phyloP scores from a whole-genome alignment of 2,888 invertebrate species.

The Brachyptera putata region DNA sequence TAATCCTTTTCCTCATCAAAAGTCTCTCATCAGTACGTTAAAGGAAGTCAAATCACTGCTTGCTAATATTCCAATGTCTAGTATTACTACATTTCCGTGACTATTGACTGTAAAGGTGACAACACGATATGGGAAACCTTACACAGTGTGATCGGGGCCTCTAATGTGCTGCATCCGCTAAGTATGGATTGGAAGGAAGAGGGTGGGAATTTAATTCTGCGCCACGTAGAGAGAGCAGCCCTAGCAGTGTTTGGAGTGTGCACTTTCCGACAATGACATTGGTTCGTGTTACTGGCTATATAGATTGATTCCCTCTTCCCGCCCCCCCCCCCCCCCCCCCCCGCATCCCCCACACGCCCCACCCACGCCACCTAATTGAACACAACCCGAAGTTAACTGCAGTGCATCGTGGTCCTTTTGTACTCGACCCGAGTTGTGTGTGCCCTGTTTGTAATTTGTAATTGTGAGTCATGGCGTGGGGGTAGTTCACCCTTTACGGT shows the following conservation, averaged over 20 bases:
- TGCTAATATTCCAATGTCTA: too few relatives aligned
- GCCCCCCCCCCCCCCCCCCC: neutral
- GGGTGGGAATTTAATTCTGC: neutral
- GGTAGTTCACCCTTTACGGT: neutral
- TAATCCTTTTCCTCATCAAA: too few relatives aligned
- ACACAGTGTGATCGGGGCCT: too few relatives aligned
- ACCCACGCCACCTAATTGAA: neutral
- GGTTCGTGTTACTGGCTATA: neutral
- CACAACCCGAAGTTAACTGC: neutral
- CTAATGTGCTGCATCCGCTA: too few relatives aligned
- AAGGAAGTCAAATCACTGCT: too few relatives aligned
- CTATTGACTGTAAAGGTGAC: too few relatives aligned
- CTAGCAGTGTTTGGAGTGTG: too few relatives aligned
- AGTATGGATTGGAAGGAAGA: too few relatives aligned
- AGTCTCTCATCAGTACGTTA: too few relatives aligned
- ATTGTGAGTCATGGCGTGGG: conserved; percentile 2
- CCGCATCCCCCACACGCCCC: neutral
- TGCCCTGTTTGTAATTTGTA: neutral
- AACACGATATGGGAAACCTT: too few relatives aligned
- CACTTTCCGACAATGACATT: too few relatives aligned
- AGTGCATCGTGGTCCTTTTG: neutral
- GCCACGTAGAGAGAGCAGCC: neutral
- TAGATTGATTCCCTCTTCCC: neutral
- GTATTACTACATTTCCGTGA: too few relatives aligned
- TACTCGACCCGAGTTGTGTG: neutral